phyloP scores from a whole-genome alignment of 2,797 vertebrate genomes.

The Trichosurus vulpecula region DNA sequence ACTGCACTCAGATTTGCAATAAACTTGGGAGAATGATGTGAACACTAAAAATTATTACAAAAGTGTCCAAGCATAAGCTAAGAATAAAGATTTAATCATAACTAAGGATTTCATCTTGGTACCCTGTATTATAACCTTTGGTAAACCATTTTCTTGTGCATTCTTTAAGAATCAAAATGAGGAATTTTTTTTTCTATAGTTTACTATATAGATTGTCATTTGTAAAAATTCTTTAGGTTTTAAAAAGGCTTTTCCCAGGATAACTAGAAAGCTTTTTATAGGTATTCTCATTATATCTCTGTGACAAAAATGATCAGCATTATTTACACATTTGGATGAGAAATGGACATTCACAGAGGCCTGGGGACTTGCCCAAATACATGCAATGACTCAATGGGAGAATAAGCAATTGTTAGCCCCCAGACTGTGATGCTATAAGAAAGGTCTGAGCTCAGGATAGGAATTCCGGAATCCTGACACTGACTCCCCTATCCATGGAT shows the following conservation, averaged over 20 bases:
- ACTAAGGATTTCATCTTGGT: constrained; percentile 55
- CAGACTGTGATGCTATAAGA: constrained; percentile 62
- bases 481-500: constrained; percentile 17
- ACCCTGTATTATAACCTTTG: constrained; percentile 51
- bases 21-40: neutral
- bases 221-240: constrained; percentile 54
- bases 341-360: constrained; percentile 44
- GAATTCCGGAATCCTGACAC: constrained; percentile 42
- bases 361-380: constrained; percentile 30
- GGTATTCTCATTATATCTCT: constrained; percentile 53
- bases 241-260: constrained; percentile 43
- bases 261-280: constrained; percentile 61
- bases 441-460: constrained; percentile 28
- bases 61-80: neutral
- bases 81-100: neutral
- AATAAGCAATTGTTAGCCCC: constrained; percentile 53
- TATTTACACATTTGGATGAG: constrained; percentile 55
- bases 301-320: constrained; percentile 48
- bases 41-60: neutral
- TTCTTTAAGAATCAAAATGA: constrained; percentile 42
- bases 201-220: constrained; percentile 26
- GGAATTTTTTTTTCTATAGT: constrained; percentile 26
- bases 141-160: constrained; percentile 41
- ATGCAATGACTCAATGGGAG: constrained; percentile 38
- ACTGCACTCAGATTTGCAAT: neutral